These are phyloP conservation scores for Centropristis striata DNA, from an alignment of 2,113 vertebrate genomes.

Conservation along the genomic window DNA sequence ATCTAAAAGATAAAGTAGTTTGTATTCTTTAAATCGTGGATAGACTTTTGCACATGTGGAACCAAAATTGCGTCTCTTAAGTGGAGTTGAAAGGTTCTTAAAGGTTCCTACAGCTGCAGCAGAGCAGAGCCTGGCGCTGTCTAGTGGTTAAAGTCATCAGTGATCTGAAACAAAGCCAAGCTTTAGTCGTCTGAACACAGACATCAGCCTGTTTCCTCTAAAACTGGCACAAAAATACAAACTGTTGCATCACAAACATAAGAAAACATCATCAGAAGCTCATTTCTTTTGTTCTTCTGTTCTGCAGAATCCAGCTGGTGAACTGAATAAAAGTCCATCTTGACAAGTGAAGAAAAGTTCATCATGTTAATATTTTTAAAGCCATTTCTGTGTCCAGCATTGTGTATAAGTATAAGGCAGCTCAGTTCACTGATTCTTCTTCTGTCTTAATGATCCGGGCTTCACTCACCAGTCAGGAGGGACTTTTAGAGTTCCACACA, in stretches of 20 bases:
- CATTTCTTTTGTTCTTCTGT: background rate
- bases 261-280: constrained; percentile 16
- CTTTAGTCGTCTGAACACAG: constrained; percentile 23
- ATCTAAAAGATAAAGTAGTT: no score
- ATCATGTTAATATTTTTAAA: background rate
- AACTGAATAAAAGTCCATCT: constrained; percentile 4
- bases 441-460: background rate
- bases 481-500: constrained; percentile 9
- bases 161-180: background rate
- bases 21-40: no score
- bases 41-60: no score
- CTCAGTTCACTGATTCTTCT: background rate
- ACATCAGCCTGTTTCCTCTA: constrained; percentile 29
- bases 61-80: no score
- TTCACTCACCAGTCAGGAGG: background rate
- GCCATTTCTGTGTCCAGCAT: background rate
- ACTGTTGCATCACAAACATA: constrained; percentile 33
- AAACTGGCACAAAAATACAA: constrained; percentile 64
- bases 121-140: constrained; percentile 22
- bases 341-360: background rate
- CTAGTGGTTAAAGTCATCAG: constrained; percentile 59
- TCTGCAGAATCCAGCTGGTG: background rate
- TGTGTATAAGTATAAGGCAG: constrained; percentile 19
- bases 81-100: no score
- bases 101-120: background rate